Base-by-base conservation (phyloP, 1,140 invertebrate species). In the Amyelois transitella region DNA sequence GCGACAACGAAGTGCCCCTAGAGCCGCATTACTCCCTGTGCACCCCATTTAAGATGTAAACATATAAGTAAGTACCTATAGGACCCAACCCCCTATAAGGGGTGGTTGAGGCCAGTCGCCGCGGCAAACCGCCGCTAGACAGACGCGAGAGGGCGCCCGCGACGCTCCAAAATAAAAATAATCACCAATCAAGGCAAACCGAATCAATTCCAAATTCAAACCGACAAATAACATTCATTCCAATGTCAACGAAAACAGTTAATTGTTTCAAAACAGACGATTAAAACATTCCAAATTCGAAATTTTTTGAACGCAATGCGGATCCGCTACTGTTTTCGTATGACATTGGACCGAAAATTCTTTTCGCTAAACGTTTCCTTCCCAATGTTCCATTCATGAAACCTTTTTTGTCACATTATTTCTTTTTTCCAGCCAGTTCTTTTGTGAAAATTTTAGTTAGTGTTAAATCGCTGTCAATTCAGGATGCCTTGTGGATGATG, bases 1-100 rank as follows among this genome's bases (percentile, higher is more conserved):
- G 49, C 24, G 32, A 51, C 12, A 49, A 32, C 25, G 18, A 21
- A 21, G 44, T 24, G 43, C 28, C 20, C 59, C 70, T 69, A n/a
- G 53, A 55, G 28, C 3, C 1, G 5, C 43, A 45, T 43, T 78
- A 67, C 70, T 72, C 78, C 81, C 59, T 63, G 54, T 53, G 57
- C 70, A 80, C 75, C 75, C 78, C 73, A 77, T 83, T 81, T 75
- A 80, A 81, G 81, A 78, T 76, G 78, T 81, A 81, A 81, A 84
- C 75, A 81, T 58, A 81, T 72, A 81, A 75, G 71, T 81, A n/a
- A n/a, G n/a, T n/a, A n/a, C n/a, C n/a, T n/a, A 81, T 84, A 84
- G 71, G 56, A 57, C 62, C 57, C 25, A 50, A 58, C 32, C 62
- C 68, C 66, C 55, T 38, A 38, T 43, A 51, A 21, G 49, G 57